Evolutionary conservation across 1,140 invertebrate species (phyloP), one percentile per base, ranked within the genome.

Genomic region (Macrobrachium nipponense): DNA sequence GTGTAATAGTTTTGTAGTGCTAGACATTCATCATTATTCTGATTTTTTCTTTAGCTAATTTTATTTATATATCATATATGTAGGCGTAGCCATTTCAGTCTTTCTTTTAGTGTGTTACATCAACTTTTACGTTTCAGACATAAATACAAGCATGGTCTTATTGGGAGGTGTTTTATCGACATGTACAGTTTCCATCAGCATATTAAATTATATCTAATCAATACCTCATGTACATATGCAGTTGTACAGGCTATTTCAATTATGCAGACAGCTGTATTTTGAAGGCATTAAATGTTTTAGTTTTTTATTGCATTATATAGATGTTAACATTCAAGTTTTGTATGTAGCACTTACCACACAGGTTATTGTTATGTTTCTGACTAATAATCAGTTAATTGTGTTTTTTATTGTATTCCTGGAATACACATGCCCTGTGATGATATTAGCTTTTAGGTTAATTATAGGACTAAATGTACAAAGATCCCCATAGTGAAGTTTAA

Each of bases 381-480:
- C 61, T 43, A 80, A 60, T 80, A 80, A 80, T 80, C 60, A 43
- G 62, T 80, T 80, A 80, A 43, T 80, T 80, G 62, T 80, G 78
- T 80, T 80, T 80, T 80, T 14, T 80, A 80, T 64, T 80, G 78
- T 80, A 43, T 80, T 80, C 78, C 20, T n/a, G 78, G 78, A 80
- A 80, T 80, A 66, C 78, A 80, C 64, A 64, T 80, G 78, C 78
- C 78, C 61, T 80, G 78, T 80, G 78, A 80, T 80, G 78, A 80
- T 64, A 80, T 64, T 80, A 80, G 78, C 43, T 43, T 80, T 27
- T 80, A 80, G 78, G 78, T 66, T 62, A 80, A 43, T n/a, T 66
- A 44, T 80, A 80, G 78, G 61, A 80, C 77, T 80, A 43, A 80
- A 80, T 80, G 78, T 80, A 80, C 78, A 80, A 80, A 79, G 43